A percentile compares a stretch with the other conserved stretches of the same genome.
Conservation (phyloP, 2,888 invertebrate species). For the Eupsilia transversa region DNA sequence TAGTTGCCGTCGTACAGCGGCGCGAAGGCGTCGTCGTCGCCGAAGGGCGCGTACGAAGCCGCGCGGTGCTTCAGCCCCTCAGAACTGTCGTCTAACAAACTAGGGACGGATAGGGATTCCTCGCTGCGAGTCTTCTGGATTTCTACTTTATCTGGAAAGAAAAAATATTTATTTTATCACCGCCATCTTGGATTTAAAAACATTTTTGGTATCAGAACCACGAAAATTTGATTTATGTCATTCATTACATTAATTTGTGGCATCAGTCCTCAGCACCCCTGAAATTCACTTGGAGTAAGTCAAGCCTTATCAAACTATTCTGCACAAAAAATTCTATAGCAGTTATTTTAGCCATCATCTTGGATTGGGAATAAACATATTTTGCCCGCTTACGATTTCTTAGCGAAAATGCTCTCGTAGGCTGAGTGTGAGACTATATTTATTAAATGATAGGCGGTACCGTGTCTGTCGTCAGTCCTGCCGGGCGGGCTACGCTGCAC, state of each 20-base stretch:
- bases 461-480: constrained; percentile 44
- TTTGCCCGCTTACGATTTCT: neutral
- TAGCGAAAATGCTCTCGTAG: neutral
- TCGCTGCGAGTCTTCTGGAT: constrained; percentile 88
- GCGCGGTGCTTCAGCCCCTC: constrained; percentile 64
- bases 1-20: constrained; percentile 79
- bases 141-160: constrained; percentile 74
- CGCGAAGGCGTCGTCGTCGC: constrained; percentile 76
- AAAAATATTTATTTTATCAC: neutral
- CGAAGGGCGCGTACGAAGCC: constrained; percentile 69
- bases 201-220: neutral
- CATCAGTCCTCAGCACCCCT: neutral
- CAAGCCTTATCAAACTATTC: neutral
- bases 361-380: neutral
- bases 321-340: neutral
- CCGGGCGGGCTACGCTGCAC: constrained; percentile 65
- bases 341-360: neutral
- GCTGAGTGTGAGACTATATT: neutral
- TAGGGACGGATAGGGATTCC: constrained; percentile 82
- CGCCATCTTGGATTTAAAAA: neutral
- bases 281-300: neutral
- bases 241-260: neutral
- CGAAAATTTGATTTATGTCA: neutral
- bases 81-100: constrained; percentile 76
- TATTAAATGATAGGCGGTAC: constrained; percentile 1